phyloP scores from a whole-genome alignment of 2,113 vertebrate species.

The Carassius gibelio region DNA sequence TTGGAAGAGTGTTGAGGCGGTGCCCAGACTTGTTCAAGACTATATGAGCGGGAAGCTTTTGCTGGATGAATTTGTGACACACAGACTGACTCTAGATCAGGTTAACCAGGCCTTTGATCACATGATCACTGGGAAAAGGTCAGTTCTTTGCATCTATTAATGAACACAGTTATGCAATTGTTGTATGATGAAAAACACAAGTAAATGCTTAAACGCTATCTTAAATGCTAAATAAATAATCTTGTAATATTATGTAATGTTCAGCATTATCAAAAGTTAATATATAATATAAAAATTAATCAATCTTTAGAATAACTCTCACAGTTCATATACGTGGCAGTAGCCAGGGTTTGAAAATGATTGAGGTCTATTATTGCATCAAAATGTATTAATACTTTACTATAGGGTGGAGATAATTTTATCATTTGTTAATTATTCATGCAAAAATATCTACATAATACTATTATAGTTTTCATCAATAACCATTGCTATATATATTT shows the following conservation, averaged over 20 bases:
- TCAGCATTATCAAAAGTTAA: not conserved
- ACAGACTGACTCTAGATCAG: conserved; percentile 72
- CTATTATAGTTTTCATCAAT: no score
- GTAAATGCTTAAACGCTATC: not conserved
- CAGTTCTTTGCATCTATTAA: not conserved
- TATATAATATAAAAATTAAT: not conserved
- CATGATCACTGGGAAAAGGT: conserved; percentile 73
- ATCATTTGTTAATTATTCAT: no score
- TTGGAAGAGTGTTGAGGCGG: conserved; percentile 55
- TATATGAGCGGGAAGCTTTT: conserved; percentile 75
- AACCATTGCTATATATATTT: no score
- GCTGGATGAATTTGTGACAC: conserved; percentile 79
- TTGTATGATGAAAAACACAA: not conserved
- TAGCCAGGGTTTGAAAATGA: no score
- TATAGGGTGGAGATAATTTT: no score
- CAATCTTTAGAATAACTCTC: not conserved
- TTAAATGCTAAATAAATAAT: not conserved
- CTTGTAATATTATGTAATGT: not conserved
- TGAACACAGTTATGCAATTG: not conserved
- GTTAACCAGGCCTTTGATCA: conserved; percentile 78
- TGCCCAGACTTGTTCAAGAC: conserved; percentile 76
- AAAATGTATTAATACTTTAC: no score
- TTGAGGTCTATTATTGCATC: no score
- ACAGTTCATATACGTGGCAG: not conserved
- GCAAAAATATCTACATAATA: no score